A percentile compares a stretch with the other conserved stretches of the same genome.
Evolutionary conservation across 2,797 vertebrate species (phyloP).

Genomic region (Clamator glandarius): DNA sequence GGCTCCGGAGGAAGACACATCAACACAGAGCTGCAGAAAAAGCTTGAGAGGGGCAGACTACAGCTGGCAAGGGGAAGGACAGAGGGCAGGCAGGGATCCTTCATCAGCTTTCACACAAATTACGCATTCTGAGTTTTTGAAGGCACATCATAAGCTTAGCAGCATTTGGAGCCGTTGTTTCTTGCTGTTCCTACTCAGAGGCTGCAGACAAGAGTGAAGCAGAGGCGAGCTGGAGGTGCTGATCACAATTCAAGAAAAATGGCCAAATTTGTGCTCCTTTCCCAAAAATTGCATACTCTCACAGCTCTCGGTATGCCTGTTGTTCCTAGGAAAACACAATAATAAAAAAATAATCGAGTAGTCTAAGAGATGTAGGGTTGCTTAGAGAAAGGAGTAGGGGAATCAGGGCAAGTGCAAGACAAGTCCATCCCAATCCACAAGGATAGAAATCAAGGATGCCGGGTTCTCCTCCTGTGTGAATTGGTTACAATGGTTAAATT

Average conservation of each 20-base stretch:
- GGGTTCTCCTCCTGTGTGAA: background rate
- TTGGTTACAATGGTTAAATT: background rate
- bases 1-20: conserved; percentile 16
- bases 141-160: conserved; percentile 73
- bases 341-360: background rate
- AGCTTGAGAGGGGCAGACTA: conserved; percentile 36
- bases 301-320: conserved; percentile 41
- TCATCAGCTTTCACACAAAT: conserved; percentile 42
- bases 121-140: conserved; percentile 41
- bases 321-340: background rate
- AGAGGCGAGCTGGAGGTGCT: conserved; percentile 10
- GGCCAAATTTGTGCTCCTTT: conserved; percentile 32
- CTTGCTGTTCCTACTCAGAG: conserved; percentile 57
- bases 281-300: background rate
- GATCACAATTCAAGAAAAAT: conserved; percentile 13
- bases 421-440: background rate
- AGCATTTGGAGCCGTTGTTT: conserved; percentile 62
- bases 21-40: conserved; percentile 26
- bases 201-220: conserved; percentile 62
- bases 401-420: conserved; percentile 47
- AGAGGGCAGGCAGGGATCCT: conserved; percentile 53
- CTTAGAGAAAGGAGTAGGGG: background rate
- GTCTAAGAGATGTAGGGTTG: background rate
- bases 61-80: conserved; percentile 10
- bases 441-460: background rate